phyloP scores from a whole-genome alignment of 2,888 invertebrate genomes.

The Nephrocerus scutellatus region DNA sequence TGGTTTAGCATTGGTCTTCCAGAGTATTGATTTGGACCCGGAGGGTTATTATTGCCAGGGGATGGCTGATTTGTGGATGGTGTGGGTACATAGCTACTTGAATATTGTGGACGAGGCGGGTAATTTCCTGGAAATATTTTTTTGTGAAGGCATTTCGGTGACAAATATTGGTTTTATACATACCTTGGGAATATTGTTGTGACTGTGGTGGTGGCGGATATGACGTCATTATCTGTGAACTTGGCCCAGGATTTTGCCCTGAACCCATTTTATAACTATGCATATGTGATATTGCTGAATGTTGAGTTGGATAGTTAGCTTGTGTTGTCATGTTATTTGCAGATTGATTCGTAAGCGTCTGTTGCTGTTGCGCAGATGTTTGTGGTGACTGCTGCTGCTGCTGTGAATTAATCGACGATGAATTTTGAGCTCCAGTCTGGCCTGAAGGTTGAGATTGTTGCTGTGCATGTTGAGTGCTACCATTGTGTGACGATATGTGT shows the following conservation, averaged over 20 bases:
- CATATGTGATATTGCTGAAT: conserved; percentile 42
- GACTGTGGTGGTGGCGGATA: conserved; percentile 54
- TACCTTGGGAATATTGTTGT: conserved; percentile 54
- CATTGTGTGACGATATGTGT: conserved; percentile 30
- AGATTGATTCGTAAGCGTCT: conserved; percentile 38
- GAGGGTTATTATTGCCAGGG: conserved; percentile 42
- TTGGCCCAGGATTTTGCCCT: conserved; percentile 50
- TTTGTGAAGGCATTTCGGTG: too few relatives aligned
- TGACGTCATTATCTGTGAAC: conserved; percentile 51
- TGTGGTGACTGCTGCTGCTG: conserved; percentile 40
- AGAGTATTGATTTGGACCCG: conserved; percentile 50
- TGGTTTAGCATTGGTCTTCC: conserved; percentile 54
- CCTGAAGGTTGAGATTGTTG: conserved; percentile 38
- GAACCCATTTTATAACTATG: conserved; percentile 58
- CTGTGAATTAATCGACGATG: conserved; percentile 41
- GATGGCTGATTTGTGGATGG: conserved; percentile 50
- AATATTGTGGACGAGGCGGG: conserved; percentile 52
- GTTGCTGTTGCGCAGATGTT: conserved; percentile 42
- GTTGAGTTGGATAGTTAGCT: conserved; percentile 38
- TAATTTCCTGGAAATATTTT: conserved; percentile 42
- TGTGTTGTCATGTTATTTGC: conserved; percentile 43
- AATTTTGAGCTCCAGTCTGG: conserved; percentile 29
- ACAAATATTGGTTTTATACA: too few relatives aligned
- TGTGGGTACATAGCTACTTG: conserved; percentile 50
- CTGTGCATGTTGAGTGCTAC: conserved; percentile 33